These are phyloP conservation scores for Lepus americanus DNA, from an alignment of 2,113 vertebrate genomes.

Conservation along the genomic window DNA sequence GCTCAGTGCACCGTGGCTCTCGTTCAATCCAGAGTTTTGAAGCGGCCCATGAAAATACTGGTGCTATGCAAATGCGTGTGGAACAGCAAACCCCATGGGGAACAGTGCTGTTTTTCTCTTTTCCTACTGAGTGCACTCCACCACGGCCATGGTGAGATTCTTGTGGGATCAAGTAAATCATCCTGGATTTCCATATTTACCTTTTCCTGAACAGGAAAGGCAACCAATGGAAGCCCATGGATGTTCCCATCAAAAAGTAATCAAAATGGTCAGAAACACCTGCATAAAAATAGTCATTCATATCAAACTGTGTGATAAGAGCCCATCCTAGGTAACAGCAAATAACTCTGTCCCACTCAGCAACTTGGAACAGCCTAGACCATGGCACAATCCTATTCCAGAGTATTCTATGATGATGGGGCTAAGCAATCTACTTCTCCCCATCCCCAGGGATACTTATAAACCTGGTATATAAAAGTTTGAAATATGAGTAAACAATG, in stretches of 20 bases:
- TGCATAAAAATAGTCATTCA: not conserved
- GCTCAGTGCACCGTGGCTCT: not conserved
- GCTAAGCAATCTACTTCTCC: not conserved
- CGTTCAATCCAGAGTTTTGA: not conserved
- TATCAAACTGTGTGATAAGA: not conserved
- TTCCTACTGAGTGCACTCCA: not conserved
- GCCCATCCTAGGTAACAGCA: not conserved
- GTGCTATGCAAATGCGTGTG: not conserved
- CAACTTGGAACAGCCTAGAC: not conserved
- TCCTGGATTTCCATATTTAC: not conserved
- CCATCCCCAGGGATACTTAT: not conserved
- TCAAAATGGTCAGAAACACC: not conserved
- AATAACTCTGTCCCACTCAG: not conserved
- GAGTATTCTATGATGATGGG: accelerated
- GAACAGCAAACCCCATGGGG: not conserved
- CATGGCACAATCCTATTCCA: not conserved
- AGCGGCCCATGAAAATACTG: not conserved
- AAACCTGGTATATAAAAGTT: not conserved
- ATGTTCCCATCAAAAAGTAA: not conserved
- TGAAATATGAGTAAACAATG: not conserved
- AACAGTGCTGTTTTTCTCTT: not conserved
- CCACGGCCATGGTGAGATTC: not conserved
- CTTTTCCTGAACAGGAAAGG: not conserved
- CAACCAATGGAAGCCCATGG: not conserved
- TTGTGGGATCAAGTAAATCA: not conserved